A percentile compares a stretch with the other conserved stretches of the same genome.
Evolutionary conservation across 2,797 vertebrate genomes (phyloP).

Genomic region (Ciconia nigra): DNA sequence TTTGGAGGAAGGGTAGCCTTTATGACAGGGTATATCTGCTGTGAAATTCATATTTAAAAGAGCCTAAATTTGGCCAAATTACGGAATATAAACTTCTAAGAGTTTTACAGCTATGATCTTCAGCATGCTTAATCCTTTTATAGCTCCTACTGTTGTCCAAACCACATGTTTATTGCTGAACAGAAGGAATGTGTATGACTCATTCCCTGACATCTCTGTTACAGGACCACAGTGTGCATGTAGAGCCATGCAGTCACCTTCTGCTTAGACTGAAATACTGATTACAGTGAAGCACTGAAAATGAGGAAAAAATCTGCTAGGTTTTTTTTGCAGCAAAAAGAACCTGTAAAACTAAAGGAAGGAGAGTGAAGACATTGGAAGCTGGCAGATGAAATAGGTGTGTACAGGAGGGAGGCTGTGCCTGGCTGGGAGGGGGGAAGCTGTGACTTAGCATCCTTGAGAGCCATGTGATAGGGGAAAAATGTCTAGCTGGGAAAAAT

Average conservation of each 20-base stretch:
- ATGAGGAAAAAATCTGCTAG: background rate
- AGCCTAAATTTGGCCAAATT: background rate
- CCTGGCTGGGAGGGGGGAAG: background rate
- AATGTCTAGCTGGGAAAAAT: background rate
- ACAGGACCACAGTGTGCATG: background rate
- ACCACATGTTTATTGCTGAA: background rate
- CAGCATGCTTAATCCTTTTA: background rate
- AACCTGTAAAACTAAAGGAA: background rate
- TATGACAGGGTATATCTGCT: background rate
- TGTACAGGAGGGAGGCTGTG: background rate
- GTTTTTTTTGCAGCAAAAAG: background rate
- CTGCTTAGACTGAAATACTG: background rate
- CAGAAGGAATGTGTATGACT: background rate
- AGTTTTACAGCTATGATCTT: background rate
- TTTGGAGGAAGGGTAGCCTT: background rate
- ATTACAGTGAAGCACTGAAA: background rate
- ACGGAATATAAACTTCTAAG: background rate
- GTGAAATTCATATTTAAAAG: background rate
- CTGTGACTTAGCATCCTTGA: background rate
- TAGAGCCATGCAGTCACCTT: background rate
- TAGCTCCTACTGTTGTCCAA: background rate
- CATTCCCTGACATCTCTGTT: background rate
- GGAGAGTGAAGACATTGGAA: background rate
- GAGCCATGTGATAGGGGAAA: background rate
- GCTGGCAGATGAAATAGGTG: background rate